These are phyloP conservation scores for Boleophthalmus pectinirostris DNA, from an alignment of 2,113 vertebrate species.

Conservation along the genomic window DNA sequence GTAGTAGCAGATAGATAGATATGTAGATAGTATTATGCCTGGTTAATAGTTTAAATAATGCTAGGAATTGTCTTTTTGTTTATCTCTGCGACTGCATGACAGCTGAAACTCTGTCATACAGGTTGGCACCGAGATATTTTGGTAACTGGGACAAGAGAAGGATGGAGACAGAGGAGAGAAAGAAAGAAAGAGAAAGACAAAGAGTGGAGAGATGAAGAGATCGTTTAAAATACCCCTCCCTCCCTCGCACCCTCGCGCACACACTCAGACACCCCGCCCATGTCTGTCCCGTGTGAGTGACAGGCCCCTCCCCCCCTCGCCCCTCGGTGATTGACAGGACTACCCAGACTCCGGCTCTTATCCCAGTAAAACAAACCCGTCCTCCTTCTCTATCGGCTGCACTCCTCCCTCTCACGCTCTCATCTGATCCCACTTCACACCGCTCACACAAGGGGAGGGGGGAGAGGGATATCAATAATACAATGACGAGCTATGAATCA, in stretches of 20 bases:
- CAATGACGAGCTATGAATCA: background rate
- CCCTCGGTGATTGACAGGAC: constrained; percentile 73
- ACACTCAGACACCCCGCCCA: constrained; percentile 25
- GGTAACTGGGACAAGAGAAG: constrained; percentile 68
- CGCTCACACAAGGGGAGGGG: background rate
- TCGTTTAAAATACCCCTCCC: constrained; percentile 68
- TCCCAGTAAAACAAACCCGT: constrained; percentile 63
- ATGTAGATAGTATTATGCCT: too few species aligned
- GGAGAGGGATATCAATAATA: background rate
- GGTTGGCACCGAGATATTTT: constrained; percentile 73
- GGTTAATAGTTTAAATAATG: too few species aligned
- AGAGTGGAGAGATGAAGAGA: constrained; percentile 66
- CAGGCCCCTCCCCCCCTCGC: constrained; percentile 57
- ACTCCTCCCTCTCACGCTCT: constrained; percentile 19
- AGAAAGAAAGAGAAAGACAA: constrained; percentile 45
- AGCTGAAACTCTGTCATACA: constrained; percentile 69
- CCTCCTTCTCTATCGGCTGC: constrained; percentile 42
- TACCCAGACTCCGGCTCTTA: constrained; percentile 72
- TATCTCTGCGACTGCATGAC: constrained; percentile 55
- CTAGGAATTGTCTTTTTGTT: constrained; percentile 35
- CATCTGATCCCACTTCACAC: constrained; percentile 12
- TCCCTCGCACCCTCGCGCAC: constrained; percentile 52
- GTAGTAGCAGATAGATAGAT: too few species aligned
- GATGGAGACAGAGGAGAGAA: constrained; percentile 1
- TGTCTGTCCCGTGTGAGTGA: constrained; percentile 62